Evolutionary conservation across 1,140 invertebrate species (phyloP).

Genomic region (Rhyzopertha dominica): DNA sequence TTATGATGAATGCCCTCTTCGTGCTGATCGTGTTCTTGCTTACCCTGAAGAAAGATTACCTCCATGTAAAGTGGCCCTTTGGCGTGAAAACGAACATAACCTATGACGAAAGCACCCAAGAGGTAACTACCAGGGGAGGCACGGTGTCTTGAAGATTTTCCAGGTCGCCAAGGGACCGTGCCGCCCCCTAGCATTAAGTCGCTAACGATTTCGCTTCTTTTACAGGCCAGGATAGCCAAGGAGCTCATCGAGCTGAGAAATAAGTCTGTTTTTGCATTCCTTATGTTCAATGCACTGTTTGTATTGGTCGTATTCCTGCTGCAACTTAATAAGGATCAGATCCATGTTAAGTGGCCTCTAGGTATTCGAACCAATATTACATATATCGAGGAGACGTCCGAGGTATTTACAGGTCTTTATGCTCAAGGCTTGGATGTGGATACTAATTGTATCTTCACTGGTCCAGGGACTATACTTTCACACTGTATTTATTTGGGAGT

Average conservation of each 20-base stretch:
- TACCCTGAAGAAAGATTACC: conserved; percentile 91
- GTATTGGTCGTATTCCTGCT: conserved; percentile 97
- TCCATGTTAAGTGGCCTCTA: conserved; percentile 91
- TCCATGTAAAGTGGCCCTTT: conserved; percentile 90
- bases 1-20: conserved; percentile 97
- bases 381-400: conserved; percentile 81
- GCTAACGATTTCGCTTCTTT: conserved; percentile 46
- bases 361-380: conserved; percentile 93
- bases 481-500: background rate
- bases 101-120: conserved; percentile 77
- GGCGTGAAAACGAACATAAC: conserved; percentile 92
- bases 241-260: conserved; percentile 91
- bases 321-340: conserved; percentile 95
- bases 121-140: conserved; percentile 62
- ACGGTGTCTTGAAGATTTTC: too few species aligned
- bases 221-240: conserved; percentile 77
- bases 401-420: conserved; percentile 56
- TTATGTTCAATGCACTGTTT: conserved; percentile 99
- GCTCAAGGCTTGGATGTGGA: conserved; percentile 35
- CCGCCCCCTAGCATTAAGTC: conserved; percentile 22
- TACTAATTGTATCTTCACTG: conserved; percentile 40
- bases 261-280: conserved; percentile 96
- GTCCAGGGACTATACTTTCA: conserved; percentile 13
- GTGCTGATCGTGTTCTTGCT: conserved; percentile 96
- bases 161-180: conserved; percentile 30